Base-by-base conservation (phyloP, 37 sponge, comb jelly and placozoan genomes). In the Beroe forskalii region DNA sequence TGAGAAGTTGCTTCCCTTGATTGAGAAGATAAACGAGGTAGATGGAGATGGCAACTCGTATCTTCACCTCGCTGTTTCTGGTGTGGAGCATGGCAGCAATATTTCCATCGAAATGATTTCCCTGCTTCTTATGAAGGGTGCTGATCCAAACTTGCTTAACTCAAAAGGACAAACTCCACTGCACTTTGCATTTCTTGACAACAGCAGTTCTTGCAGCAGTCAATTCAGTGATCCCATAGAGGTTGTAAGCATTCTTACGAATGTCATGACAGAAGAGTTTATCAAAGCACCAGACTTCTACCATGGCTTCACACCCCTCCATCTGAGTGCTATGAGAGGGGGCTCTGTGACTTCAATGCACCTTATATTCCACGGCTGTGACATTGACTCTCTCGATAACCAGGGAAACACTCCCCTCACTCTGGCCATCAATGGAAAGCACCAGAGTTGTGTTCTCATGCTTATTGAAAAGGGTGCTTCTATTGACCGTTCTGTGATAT, bases 201-300 rank as follows among this genome's bases (percentile, higher is more conserved):
- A 17, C 8, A 38, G 31, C 27, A 32, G 4, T 32, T 1, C 8
- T 0, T 1, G 23, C 0, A 32, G 24, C 31, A 80, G 22, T 24
- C n/a, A 80, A n/a, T 41, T 80, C 24, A 80, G 86, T 44, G 86
- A 80, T 80, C 86, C 86, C 4, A 80, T 80, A 4, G 86, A 80
- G 25, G 60, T 80, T 80, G 86, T 80, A n/a, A 80, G 86, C 40
- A 80, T 80, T 41, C 31, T 80, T 0, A 80, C 86, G 0, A 32
- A 80, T 22, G 27, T 44, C 24, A 80, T 80, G 86, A 44, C 12
- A 3, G 17, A 42, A 27, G 60, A 22, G 60, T 44, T 38, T 6
- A 44, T 80, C 48, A 40, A 9, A n/a, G 60, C 48, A 9, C 41
- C 86, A 6, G 86, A 80, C 28, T 28, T 24, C 43, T 80, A n/a